Evolutionary conservation across 2,888 invertebrate genomes (phyloP), one percentile per base, ranked within the genome.

Genomic region (Synergus umbraculus): DNA sequence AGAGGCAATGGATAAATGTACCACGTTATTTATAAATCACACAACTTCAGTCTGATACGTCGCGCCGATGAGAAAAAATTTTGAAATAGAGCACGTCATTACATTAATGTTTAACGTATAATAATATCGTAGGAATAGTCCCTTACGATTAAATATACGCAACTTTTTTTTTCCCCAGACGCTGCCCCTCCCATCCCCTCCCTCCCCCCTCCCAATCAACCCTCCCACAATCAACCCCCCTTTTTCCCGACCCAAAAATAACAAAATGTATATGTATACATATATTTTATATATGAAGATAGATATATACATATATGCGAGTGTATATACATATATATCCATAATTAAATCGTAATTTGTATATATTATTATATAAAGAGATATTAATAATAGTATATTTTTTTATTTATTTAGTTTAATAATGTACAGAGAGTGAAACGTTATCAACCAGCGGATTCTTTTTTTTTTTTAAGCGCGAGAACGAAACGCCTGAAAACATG

Each of bases 331-430:
- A 87, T 89, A 89, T 87, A 90, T 88, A 88, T 89, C 83, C 86
- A 87, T 87, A 85, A 87, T 87, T 86, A 87, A 88, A 87, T 82
- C 83, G 85, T 87, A 85, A 84, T 89, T 88, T 88, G 85, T 90
- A 88, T 89, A 89, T 89, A 90, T 88, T 89, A 88, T 88, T 88
- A 89, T 89, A 88, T 90, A 90, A 91, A 90, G 89, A 90, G 88
- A 90, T 89, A 90, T 90, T 89, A 88, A 89, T 90, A 88, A 88
- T 89, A 88, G 88, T 89, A 41, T 37, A 69, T 87, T 87, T 88
- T 88, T 86, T 87, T 86, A 83, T 86, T 87, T 85, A 86, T 86
- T 88, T 89, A 89, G 85, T 89, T 89, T 87, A 89, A 87, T 90
- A 90, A 90, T 91, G 88, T 91, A 91, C 91, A 91, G 87, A 85